A percentile compares a stretch with the other conserved stretches of the same genome.
Evolutionary conservation across 2,888 invertebrate species (phyloP).

Genomic region (Aporophyla nigra): DNA sequence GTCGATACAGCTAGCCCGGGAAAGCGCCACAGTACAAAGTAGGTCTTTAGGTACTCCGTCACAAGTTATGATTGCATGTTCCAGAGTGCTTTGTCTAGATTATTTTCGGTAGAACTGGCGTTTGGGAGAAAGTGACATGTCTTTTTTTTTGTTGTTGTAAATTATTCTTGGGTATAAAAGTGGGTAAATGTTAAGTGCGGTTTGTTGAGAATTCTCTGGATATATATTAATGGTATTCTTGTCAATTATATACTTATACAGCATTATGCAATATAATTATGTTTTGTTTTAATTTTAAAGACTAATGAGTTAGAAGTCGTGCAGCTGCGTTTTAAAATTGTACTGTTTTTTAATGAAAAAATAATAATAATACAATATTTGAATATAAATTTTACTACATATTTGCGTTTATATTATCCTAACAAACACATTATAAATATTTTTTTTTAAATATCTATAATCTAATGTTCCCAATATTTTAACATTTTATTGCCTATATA

Average conservation of each 20-base stretch:
- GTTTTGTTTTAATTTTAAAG: neutral
- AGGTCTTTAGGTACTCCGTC: conserved; percentile 57
- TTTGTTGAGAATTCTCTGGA: neutral
- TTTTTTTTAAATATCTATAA: neutral
- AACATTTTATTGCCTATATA: neutral
- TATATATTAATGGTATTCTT: neutral
- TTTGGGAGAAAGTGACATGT: neutral
- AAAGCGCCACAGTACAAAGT: conserved; percentile 61
- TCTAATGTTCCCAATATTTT: conserved; percentile 13
- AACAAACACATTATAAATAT: neutral
- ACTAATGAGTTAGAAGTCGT: neutral
- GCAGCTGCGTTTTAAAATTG: neutral
- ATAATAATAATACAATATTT: neutral
- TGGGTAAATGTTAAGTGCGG: too few relatives aligned
- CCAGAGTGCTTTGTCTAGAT: conserved; percentile 28
- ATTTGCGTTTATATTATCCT: neutral
- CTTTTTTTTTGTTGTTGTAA: neutral
- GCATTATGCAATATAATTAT: too few relatives aligned
- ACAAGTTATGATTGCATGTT: conserved; percentile 57
- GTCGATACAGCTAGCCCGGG: conserved; percentile 82
- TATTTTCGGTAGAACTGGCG: conserved; percentile 13
- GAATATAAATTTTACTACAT: neutral
- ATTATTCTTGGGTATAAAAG: neutral
- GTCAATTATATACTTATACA: too few relatives aligned
- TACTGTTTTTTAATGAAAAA: too few relatives aligned